Conservation (phyloP, 2,797 vertebrate species). For the Alcedo atthis region DNA sequence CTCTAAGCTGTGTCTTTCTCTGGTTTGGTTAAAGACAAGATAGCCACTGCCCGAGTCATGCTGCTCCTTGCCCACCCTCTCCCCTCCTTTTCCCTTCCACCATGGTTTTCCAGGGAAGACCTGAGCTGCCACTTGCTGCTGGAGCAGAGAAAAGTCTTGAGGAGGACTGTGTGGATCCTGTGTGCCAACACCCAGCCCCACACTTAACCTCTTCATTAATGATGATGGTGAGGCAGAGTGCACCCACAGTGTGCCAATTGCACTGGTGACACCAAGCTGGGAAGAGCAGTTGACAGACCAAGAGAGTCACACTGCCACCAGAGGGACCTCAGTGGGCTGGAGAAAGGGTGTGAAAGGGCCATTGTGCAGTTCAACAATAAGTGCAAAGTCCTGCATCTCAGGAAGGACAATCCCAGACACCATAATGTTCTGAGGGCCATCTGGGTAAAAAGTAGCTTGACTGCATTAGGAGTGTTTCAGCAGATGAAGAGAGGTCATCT, state of each 20-base stretch:
- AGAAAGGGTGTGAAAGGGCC: background rate
- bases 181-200: background rate
- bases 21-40: background rate
- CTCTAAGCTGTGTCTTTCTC: background rate
- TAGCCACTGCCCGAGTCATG: accelerated
- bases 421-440: background rate
- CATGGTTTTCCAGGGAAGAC: background rate
- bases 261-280: background rate
- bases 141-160: background rate
- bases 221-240: background rate
- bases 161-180: background rate
- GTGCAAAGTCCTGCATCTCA: background rate
- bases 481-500: background rate
- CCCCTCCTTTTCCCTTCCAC: background rate
- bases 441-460: background rate
- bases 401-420: background rate
- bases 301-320: no score
- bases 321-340: background rate
- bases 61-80: background rate
- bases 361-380: background rate
- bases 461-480: background rate
- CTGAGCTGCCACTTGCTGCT: background rate
- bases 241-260: background rate
- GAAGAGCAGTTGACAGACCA: background rate
- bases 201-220: background rate